Evolutionary conservation across 2,113 vertebrate species (phyloP), one percentile per base, ranked within the genome.

Genomic region (Actenoides hombroni): DNA sequence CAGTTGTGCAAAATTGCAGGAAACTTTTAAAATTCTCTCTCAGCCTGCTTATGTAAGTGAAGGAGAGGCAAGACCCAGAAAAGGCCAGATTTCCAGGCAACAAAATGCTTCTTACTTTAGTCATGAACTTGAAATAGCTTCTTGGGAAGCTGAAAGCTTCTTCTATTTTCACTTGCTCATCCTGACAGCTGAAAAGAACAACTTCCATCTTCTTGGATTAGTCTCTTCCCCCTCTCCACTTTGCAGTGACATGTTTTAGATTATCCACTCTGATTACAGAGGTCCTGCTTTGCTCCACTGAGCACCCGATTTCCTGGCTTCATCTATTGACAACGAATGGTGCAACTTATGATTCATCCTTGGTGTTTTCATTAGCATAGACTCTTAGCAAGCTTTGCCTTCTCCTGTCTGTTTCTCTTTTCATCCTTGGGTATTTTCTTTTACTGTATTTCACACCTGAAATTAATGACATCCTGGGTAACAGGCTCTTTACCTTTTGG

Each of bases 161-260:
- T 83, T 65, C 85, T 67, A 25, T 84, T 88, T 94, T 84, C 77
- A 59, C 37, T 92, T 91, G 83, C 59, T 94, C 76, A 84, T 42
- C 68, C 82, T 85, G 89, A 53, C 35, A 88, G 69, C 60, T 91
- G 61, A 91, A 94, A 95, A 51, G 25, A 95, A 26, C 46, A 63
- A 59, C 0, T 35, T 75, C 71, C 33, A 48, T 86, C 78, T 94
- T 90, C 68, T 71, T 31, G 31, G 23, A 26, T 54, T 82, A 63
- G 44, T 92, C 10, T 53, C 20, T 76, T 65, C 12, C 44, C 57
- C 42, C 24, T 91, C 40, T 86, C 53, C 19, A 21, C 76, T 92
- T 83, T 42, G 59, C 61, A 59, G 42, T 79, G 76, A 60, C 42
- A 20, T 25, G 16, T 90, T 94, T 96, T 77, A 77, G 67, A 83